Percentiles rank a stretch among this genome's conserved stretches.
Evolutionary conservation across 2,113 vertebrate species (phyloP).

Genomic region (Aspidoscelis tigris): DNA sequence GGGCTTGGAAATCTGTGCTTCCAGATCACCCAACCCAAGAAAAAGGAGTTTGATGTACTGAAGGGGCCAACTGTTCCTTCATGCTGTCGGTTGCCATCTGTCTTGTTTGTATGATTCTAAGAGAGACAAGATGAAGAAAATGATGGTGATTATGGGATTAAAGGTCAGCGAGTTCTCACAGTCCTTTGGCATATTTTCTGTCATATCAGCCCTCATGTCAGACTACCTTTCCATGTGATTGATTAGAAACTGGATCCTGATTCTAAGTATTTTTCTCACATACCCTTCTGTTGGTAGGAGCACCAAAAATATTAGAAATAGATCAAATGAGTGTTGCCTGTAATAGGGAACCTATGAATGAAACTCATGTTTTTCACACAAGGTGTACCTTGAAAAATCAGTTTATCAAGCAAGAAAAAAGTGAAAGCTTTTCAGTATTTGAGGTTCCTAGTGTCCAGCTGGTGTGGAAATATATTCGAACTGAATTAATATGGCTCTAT

Average conservation of each 20-base stretch:
- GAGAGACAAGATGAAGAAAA: constrained; percentile 27
- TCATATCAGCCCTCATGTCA: constrained; percentile 1
- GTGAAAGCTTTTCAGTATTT: background rate
- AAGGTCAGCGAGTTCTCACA: background rate
- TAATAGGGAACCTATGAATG: background rate
- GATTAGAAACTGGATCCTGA: background rate
- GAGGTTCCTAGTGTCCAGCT: background rate
- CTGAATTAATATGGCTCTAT: background rate
- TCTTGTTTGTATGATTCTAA: background rate
- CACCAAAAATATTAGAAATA: constrained; percentile 25
- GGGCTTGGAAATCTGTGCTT: constrained; percentile 38
- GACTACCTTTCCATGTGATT: constrained; percentile 9
- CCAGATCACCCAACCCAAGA: constrained; percentile 36
- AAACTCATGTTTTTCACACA: background rate
- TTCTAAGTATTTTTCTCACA: constrained; percentile 11
- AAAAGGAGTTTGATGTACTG: constrained; percentile 30
- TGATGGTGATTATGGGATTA: constrained; percentile 2
- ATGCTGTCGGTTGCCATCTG: constrained; percentile 14
- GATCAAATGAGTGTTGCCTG: no score
- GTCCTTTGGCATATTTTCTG: constrained; percentile 36
- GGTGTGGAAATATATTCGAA: background rate
- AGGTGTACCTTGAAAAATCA: background rate
- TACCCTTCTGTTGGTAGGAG: constrained; percentile 9
- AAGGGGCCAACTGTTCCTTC: background rate
- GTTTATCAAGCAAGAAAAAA: no score